These are phyloP conservation scores for Parnassius mnemosyne DNA, from an alignment of 2,888 invertebrate species.

Conservation along the genomic window DNA sequence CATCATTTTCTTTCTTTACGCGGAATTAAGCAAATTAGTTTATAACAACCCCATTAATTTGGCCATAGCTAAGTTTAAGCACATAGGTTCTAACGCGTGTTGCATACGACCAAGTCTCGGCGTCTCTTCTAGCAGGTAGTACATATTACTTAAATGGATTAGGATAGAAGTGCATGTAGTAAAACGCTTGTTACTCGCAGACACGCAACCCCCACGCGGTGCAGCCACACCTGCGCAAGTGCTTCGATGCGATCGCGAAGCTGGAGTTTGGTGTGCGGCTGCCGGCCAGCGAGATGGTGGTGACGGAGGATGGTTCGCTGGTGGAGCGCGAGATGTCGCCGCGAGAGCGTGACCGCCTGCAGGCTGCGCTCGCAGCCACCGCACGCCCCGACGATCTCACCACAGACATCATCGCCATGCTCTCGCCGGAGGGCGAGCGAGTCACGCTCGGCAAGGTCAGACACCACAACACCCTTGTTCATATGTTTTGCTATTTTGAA, in stretches of 20 bases:
- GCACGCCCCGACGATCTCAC: conserved; percentile 79
- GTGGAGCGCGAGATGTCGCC: conserved; percentile 72
- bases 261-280: conserved; percentile 86
- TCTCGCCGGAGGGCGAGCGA: conserved; percentile 93
- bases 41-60: too few species aligned
- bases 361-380: conserved; percentile 62
- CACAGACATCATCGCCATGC: conserved; percentile 93
- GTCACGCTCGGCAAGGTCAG: conserved; percentile 86
- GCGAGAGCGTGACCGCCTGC: conserved; percentile 59
- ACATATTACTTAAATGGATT: too few species aligned
- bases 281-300: conserved; percentile 75
- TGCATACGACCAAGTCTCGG: too few species aligned
- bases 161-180: neutral
- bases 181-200: conserved; percentile 47
- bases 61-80: too few species aligned
- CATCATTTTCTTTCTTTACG: too few species aligned
- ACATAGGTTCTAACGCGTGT: too few species aligned
- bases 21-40: too few species aligned
- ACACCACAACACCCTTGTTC: too few species aligned
- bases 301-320: conserved; percentile 72
- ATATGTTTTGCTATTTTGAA: too few species aligned
- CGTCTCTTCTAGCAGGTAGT: too few species aligned
- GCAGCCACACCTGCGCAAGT: conserved; percentile 93
- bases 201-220: conserved; percentile 94
- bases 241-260: conserved; percentile 91